Base-by-base conservation (phyloP, 1,140 invertebrate species). In the Neelides sp. region DNA sequence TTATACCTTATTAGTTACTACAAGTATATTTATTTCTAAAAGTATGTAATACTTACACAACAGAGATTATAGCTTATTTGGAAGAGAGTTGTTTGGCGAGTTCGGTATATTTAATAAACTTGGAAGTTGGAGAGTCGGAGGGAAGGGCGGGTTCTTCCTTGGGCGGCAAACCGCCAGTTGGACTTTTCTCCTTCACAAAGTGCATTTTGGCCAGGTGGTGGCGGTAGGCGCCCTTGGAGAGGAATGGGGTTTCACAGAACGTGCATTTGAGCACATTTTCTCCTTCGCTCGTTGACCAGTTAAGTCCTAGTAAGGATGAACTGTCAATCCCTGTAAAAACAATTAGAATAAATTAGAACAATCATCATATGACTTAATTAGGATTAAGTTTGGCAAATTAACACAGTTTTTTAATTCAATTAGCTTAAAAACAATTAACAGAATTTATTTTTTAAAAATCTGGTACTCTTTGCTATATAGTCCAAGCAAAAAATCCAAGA, bases 201-300 rank as follows among this genome's bases (percentile, higher is more conserved):
- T 96, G 91, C 80, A 93, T 92, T 65, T 95, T 93, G 43, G 89
- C 92, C 50, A 96, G 69, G 64, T 97, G 92, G 68, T 95, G 91
- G 59, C 92, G 78, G 69, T 95, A 97, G 1, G 91, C 90, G 26
- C 91, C 91, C 69, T 95, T 95, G 1, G 91, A 94, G 46, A 91
- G 87, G 66, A 96, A 95, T 8, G 87, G 86, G 15, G 90, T 91
- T 69, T 94, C 91, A 73, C 92, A 97, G 61, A 93, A 88, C 17
- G 90, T 86, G 70, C 92, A 95, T 66, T 94, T 93, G 78, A 93
- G 89, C 34, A 89, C 82, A 12, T 85, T 85, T 60, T 86, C 83
- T n/a, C 52, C 58, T 17, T 55, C 57, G 23, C 45, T 52, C 13
- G 48, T 47, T n/a, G 57, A 27, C 57, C 57, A 59, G 43, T 50